phyloP scores from a whole-genome alignment of 2,888 invertebrate species.

The Hyposoter dolosus region DNA sequence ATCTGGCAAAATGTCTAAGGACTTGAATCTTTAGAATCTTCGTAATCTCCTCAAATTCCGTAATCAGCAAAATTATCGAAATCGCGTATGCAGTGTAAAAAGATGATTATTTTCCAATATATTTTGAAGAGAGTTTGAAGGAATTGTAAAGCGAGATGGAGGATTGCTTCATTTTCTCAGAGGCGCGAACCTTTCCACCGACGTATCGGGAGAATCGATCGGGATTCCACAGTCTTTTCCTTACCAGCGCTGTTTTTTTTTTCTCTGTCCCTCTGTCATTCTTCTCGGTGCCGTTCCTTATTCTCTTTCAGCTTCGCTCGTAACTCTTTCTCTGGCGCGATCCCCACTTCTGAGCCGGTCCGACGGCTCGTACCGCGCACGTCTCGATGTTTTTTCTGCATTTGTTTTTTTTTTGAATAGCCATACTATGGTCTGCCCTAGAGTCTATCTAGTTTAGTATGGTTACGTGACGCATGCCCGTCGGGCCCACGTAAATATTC shows the following conservation, averaged over 20 bases:
- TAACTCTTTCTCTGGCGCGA: conserved; percentile 59
- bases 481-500: conserved; percentile 62
- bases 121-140: neutral
- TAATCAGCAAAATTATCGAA: neutral
- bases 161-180: conserved; percentile 52
- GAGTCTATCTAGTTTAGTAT: conserved; percentile 27
- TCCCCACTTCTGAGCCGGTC: conserved; percentile 9
- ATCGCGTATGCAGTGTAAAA: neutral
- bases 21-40: neutral
- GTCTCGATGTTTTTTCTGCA: conserved; percentile 21
- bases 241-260: conserved; percentile 33
- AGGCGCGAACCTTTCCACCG: conserved; percentile 42
- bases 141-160: conserved; percentile 56
- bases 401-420: neutral
- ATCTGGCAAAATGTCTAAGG: neutral
- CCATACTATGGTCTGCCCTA: conserved; percentile 4
- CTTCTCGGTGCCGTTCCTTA: conserved; percentile 41
- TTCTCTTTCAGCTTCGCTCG: conserved; percentile 48
- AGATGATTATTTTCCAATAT: neutral
- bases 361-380: conserved; percentile 19
- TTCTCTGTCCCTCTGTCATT: conserved; percentile 17
- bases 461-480: conserved; percentile 26
- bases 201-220: conserved; percentile 60
- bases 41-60: neutral
- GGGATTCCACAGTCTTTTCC: conserved; percentile 62